Percentiles rank a stretch among this genome's conserved stretches.
phyloP scores from a whole-genome alignment of 2,797 vertebrate species.

The Pampus argenteus region DNA sequence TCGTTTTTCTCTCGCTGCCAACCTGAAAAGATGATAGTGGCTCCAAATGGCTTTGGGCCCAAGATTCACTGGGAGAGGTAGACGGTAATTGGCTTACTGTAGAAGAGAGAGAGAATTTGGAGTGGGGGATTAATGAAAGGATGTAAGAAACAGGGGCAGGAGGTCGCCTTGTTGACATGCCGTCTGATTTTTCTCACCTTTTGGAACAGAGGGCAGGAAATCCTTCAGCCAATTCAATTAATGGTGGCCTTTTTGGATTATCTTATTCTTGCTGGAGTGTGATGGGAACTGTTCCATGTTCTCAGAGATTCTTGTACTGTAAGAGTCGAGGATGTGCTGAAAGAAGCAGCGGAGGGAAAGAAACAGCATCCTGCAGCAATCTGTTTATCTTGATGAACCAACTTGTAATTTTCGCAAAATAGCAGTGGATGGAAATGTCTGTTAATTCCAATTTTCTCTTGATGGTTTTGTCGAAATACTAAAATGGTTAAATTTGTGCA shows the following conservation, averaged over 20 bases:
- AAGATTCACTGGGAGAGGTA: slow-evolving; percentile 45
- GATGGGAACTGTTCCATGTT: slow-evolving; percentile 26
- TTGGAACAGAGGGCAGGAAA: slow-evolving; percentile 49
- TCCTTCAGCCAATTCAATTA: slow-evolving; percentile 42
- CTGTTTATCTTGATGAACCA: no score
- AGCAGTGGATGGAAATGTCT: no score
- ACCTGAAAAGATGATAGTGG: slow-evolving; percentile 47
- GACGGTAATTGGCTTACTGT: slow-evolving; percentile 58
- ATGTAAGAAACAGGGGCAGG: slow-evolving; percentile 1
- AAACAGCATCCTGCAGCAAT: background rate
- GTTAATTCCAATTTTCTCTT: no score
- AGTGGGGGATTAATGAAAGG: slow-evolving; percentile 45
- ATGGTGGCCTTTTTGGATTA: slow-evolving; percentile 39
- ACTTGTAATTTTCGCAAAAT: no score
- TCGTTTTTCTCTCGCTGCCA: slow-evolving; percentile 56
- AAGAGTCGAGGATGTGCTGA: slow-evolving; percentile 16
- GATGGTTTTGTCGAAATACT: no score
- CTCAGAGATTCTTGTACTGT: slow-evolving; percentile 24
- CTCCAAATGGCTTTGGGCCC: slow-evolving; percentile 54
- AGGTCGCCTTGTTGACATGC: slow-evolving; percentile 28
- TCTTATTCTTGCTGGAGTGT: slow-evolving; percentile 24
- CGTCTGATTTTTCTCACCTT: slow-evolving; percentile 55
- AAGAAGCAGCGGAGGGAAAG: slow-evolving; percentile 7
- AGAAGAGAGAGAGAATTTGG: slow-evolving; percentile 28
- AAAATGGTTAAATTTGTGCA: no score